These are phyloP conservation scores for Mirza zaza DNA, from an alignment of 2,113 vertebrate species.

Conservation along the genomic window DNA sequence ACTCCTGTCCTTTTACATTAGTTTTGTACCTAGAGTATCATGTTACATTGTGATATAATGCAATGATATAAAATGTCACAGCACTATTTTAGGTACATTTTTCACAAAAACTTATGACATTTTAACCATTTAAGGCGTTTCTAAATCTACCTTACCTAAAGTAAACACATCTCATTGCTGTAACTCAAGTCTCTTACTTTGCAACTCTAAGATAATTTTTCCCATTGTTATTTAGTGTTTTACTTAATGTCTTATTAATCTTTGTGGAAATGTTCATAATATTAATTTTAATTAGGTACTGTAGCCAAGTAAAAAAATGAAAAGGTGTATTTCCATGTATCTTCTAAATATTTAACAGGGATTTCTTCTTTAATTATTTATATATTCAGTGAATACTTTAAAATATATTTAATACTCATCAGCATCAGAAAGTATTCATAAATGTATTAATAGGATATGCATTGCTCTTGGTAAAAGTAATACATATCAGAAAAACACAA, in stretches of 20 bases:
- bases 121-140: neutral
- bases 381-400: slow-evolving; percentile 61
- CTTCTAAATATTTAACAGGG: slow-evolving; percentile 80
- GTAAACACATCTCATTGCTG: neutral
- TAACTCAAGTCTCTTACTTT: neutral
- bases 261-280: slow-evolving; percentile 66
- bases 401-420: slow-evolving; percentile 66
- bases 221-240: slow-evolving; percentile 53
- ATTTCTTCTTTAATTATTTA: slow-evolving; percentile 78
- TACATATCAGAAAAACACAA: too few species aligned
- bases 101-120: neutral
- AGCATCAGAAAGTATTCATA: slow-evolving; percentile 50
- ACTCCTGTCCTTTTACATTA: neutral
- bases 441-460: slow-evolving; percentile 38
- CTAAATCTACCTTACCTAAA: neutral
- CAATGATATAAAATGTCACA: neutral
- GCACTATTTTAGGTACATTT: neutral
- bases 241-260: slow-evolving; percentile 53
- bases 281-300: slow-evolving; percentile 72
- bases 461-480: neutral
- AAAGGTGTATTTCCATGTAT: slow-evolving; percentile 33
- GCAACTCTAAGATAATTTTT: neutral
- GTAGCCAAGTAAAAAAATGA: slow-evolving; percentile 69
- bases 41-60: neutral
- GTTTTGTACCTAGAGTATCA: neutral